These are phyloP conservation scores for Troglohyphantes excavatus DNA, from an alignment of 2,888 invertebrate species.

Conservation along the genomic window DNA sequence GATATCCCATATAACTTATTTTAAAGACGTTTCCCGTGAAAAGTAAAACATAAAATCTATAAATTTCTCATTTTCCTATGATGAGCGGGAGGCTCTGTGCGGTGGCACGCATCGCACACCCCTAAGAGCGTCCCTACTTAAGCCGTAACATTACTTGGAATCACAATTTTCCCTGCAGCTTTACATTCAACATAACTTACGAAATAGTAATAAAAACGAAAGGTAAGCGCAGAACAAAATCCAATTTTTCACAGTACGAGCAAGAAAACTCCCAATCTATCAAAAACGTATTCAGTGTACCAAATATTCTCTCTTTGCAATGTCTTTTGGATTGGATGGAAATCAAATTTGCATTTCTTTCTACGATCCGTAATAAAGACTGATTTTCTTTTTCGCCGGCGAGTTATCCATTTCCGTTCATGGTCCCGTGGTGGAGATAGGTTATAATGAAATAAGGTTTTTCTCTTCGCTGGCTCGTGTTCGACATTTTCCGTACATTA, in stretches of 20 bases:
- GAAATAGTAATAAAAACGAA: background rate
- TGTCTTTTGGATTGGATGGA: background rate
- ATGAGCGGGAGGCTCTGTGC: too few species aligned
- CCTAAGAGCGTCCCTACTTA: too few species aligned
- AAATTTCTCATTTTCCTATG: too few species aligned
- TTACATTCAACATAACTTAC: background rate
- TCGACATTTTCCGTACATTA: background rate
- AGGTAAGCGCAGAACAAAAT: background rate
- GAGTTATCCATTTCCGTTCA: background rate
- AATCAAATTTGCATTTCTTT: constrained; percentile 9
- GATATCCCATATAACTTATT: too few species aligned
- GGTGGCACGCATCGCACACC: too few species aligned
- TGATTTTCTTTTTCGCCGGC: background rate
- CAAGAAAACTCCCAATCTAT: background rate
- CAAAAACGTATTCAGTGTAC: background rate
- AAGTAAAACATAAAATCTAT: too few species aligned
- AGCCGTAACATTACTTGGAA: background rate
- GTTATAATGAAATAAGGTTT: background rate
- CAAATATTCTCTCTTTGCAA: background rate
- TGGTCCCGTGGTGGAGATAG: background rate
- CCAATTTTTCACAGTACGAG: background rate
- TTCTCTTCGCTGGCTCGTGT: background rate
- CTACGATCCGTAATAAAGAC: background rate
- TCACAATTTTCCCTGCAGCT: background rate
- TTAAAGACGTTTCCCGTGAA: too few species aligned